phyloP scores from a whole-genome alignment of 2,888 invertebrate species.

The Tortrix viridana region DNA sequence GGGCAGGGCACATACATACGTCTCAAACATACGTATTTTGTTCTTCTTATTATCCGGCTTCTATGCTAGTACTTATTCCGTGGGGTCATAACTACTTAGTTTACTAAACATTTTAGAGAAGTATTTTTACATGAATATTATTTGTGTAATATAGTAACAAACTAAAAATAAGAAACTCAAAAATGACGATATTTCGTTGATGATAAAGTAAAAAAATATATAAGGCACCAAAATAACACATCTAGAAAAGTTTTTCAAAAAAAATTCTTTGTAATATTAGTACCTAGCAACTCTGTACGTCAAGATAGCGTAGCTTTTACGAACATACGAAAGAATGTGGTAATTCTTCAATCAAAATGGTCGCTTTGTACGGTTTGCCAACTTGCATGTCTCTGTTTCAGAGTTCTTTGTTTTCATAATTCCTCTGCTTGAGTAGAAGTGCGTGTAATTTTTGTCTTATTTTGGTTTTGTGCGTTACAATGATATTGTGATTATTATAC shows the following conservation, averaged over 20 bases:
- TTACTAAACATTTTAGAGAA: too few species aligned
- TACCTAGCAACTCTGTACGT: constrained; percentile 49
- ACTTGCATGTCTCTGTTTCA: constrained; percentile 84
- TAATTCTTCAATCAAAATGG: constrained; percentile 90
- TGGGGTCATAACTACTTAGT: too few species aligned
- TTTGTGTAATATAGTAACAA: too few species aligned
- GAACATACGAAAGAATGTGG: constrained; percentile 86
- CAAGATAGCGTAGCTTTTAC: constrained; percentile 62
- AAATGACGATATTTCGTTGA: too few species aligned
- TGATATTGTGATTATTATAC: constrained; percentile 54
- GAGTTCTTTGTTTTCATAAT: constrained; percentile 82
- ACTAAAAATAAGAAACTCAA: too few species aligned
- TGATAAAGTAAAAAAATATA: too few species aligned
- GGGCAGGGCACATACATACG: too few species aligned
- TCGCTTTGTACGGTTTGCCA: constrained; percentile 87
- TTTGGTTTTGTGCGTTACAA: constrained; percentile 52
- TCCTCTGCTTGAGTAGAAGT: constrained; percentile 56
- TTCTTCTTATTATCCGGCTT: too few species aligned
- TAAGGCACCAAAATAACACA: too few species aligned
- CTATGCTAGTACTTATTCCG: too few species aligned
- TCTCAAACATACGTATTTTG: too few species aligned
- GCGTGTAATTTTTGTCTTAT: constrained; percentile 51
- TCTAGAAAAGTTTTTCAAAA: background rate
- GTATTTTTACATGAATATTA: too few species aligned
- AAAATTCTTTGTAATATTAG: constrained; percentile 17